These are phyloP conservation scores for Spisula subtruncata DNA, from an alignment of 2,888 invertebrate genomes.

Conservation along the genomic window DNA sequence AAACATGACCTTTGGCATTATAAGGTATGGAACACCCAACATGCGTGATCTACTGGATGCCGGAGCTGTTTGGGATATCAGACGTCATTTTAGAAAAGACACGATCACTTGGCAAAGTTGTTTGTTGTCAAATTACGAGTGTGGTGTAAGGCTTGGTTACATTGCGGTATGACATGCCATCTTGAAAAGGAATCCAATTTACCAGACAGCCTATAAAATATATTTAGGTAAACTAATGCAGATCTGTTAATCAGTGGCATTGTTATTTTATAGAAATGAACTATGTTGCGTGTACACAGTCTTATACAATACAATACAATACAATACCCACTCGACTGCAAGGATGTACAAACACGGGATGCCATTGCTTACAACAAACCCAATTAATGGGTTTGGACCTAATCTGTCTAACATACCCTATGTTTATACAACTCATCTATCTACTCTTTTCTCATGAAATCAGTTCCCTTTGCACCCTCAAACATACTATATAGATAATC, in stretches of 20 bases:
- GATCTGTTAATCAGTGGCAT: neutral
- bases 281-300: neutral
- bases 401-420: too few relatives aligned
- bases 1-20: neutral
- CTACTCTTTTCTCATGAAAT: too few relatives aligned
- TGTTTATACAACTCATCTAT: too few relatives aligned
- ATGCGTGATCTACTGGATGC: neutral
- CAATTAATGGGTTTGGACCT: too few relatives aligned
- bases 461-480: too few relatives aligned
- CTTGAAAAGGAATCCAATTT: neutral
- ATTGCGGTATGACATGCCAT: neutral
- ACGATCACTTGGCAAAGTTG: neutral
- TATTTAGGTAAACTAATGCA: neutral
- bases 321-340: neutral
- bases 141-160: neutral
- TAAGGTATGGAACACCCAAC: neutral
- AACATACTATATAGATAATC: too few relatives aligned
- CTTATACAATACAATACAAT: too few relatives aligned
- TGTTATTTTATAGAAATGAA: neutral
- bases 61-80: neutral
- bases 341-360: neutral
- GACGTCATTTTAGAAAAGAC: neutral
- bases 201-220: conserved; percentile 1
- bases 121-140: neutral
- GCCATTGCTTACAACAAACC: neutral